Evolutionary conservation across 2,113 vertebrate genomes (phyloP).

Genomic region (Peucedramus taeniatus): DNA sequence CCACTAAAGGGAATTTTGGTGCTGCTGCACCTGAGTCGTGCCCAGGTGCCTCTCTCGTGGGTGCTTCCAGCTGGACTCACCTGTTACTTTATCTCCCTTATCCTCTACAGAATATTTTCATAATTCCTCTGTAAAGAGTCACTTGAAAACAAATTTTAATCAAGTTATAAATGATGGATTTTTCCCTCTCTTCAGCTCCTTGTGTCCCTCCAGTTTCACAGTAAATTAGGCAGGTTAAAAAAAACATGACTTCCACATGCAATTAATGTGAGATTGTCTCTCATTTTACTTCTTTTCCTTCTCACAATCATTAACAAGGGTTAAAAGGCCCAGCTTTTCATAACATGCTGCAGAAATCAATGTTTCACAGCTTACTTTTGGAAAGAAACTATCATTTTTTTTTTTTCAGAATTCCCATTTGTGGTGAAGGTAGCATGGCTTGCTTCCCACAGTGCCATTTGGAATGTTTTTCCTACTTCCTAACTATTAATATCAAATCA

Average conservation of each 20-base stretch:
- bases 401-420: background rate
- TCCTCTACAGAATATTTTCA: background rate
- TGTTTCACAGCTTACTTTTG: background rate
- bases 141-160: background rate
- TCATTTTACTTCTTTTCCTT: background rate
- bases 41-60: background rate
- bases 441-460: background rate
- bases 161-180: background rate
- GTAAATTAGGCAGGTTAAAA: background rate
- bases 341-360: background rate
- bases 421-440: background rate
- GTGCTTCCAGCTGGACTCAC: background rate
- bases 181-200: background rate
- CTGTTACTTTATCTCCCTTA: background rate
- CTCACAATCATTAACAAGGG: background rate
- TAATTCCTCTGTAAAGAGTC: background rate
- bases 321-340: background rate
- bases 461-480: background rate
- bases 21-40: background rate
- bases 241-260: background rate
- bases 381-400: fast-evolving
- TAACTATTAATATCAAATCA: background rate
- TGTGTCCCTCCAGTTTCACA: background rate
- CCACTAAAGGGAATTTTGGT: background rate
- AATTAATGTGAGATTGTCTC: background rate